phyloP scores from a whole-genome alignment of 1,140 invertebrate genomes.

The Aphaenogaster ashmeadi region DNA sequence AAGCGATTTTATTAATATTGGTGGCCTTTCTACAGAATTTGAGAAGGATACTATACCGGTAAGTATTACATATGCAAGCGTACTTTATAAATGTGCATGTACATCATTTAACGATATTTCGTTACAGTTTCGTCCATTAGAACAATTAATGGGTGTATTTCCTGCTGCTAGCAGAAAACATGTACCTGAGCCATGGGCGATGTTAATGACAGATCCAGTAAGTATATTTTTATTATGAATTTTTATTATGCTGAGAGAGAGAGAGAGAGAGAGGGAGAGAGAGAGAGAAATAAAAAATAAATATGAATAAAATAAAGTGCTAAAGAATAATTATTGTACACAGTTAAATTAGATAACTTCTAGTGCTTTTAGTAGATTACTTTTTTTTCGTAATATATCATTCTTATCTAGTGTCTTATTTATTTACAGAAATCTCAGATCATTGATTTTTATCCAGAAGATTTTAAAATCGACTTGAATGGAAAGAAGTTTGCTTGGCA shows the following conservation, averaged over 20 bases:
- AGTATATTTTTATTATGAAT: slow-evolving; percentile 81
- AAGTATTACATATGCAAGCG: slow-evolving; percentile 80
- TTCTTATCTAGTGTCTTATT: slow-evolving; percentile 26
- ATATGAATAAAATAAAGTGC: slow-evolving; percentile 5
- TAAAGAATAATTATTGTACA: slow-evolving; percentile 1
- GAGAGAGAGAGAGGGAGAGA: background rate
- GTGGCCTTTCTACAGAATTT: slow-evolving; percentile 94
- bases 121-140: slow-evolving; percentile 96
- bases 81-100: background rate
- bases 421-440: slow-evolving; percentile 94
- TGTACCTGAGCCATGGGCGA: slow-evolving; percentile 97
- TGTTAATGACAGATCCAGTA: slow-evolving; percentile 97
- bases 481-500: slow-evolving; percentile 99
- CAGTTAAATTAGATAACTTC: background rate
- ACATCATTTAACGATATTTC: slow-evolving; percentile 46
- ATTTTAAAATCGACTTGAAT: slow-evolving; percentile 99
- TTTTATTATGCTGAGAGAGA: no score
- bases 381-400: background rate
- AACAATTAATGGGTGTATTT: slow-evolving; percentile 99
- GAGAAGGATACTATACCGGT: slow-evolving; percentile 95
- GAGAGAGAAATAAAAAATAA: background rate
- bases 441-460: slow-evolving; percentile 99
- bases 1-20: slow-evolving; percentile 98
- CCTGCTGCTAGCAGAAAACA: slow-evolving; percentile 98
- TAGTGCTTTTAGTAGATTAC: background rate